phyloP scores from a whole-genome alignment of 1,140 invertebrate species.

The Amphibalanus amphitrite region DNA sequence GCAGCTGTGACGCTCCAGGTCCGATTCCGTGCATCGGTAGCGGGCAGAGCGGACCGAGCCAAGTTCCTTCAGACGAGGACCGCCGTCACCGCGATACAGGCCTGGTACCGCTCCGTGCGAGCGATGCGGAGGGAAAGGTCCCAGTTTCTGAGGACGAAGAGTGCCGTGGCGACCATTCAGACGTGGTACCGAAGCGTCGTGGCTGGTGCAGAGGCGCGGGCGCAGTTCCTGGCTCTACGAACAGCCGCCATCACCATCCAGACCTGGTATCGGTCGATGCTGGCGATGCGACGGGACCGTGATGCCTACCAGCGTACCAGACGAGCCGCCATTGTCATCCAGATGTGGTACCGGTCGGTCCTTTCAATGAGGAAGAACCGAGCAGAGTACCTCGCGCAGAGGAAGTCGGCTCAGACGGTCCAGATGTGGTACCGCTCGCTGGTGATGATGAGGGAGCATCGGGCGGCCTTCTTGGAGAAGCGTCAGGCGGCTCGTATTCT shows the following conservation, averaged over 20 bases:
- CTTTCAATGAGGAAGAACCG: neutral
- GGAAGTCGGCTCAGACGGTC: constrained; percentile 2
- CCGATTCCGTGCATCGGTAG: neutral
- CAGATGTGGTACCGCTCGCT: constrained; percentile 8
- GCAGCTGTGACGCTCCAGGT: constrained; percentile 3
- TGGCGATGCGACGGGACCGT: neutral
- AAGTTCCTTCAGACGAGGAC: too few relatives aligned
- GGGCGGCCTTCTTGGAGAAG: too few relatives aligned
- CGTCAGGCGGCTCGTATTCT: neutral
- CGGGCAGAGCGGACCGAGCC: too few relatives aligned
- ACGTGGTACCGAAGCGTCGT: too few relatives aligned
- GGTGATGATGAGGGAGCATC: too few relatives aligned
- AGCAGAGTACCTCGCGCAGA: neutral
- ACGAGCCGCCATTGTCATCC: neutral
- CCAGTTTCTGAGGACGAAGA: too few relatives aligned
- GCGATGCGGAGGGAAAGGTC: too few relatives aligned
- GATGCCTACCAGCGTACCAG: neutral
- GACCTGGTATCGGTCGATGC: constrained; percentile 5
- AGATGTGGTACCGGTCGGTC: neutral
- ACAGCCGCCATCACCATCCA: constrained; percentile 5
- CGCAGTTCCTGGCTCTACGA: too few relatives aligned
- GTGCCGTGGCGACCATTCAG: constrained; percentile 7
- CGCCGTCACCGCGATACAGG: too few relatives aligned
- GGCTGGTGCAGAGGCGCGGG: too few relatives aligned
- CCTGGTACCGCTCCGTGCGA: too few relatives aligned